These are phyloP conservation scores for Sebastes aleutianus DNA, from an alignment of 2,797 vertebrate genomes.

Conservation along the genomic window DNA sequence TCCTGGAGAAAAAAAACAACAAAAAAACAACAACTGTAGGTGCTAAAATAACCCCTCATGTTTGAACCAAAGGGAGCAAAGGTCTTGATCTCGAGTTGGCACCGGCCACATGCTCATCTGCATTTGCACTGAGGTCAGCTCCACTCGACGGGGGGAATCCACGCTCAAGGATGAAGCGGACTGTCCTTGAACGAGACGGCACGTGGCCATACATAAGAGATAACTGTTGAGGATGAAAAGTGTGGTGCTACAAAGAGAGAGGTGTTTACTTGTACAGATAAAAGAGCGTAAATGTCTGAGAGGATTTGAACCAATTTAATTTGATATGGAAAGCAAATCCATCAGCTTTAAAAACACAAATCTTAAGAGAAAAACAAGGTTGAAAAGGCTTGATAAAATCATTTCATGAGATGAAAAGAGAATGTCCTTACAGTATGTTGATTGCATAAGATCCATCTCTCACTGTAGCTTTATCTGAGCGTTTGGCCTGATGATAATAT, in stretches of 20 bases:
- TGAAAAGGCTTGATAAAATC: conserved; percentile 2
- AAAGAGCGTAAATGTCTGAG: conserved; percentile 15
- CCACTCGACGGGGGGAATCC: conserved; percentile 33
- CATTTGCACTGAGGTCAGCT: conserved; percentile 75
- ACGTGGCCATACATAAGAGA: conserved; percentile 45
- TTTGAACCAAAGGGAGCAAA: conserved; percentile 66
- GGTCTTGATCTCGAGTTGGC: conserved; percentile 68
- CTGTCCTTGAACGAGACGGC: conserved; percentile 66
- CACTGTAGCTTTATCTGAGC: background rate
- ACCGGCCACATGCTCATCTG: conserved; percentile 67
- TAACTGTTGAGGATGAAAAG: conserved; percentile 20
- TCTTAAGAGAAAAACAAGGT: conserved; percentile 9
- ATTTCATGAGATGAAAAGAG: conserved; percentile 7
- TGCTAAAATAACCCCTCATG: conserved; percentile 59
- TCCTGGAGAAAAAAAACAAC: background rate
- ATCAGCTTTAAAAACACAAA: conserved; percentile 3
- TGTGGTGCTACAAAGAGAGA: background rate
- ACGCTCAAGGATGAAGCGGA: conserved; percentile 53
- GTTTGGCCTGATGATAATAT: conserved; percentile 1
- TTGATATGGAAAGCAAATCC: conserved; percentile 35
- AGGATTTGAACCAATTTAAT: conserved; percentile 51
- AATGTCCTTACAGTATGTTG: background rate
- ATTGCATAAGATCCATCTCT: background rate
- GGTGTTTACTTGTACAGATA: conserved; percentile 38
- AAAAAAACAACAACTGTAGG: conserved; percentile 35